Base-by-base conservation (phyloP, 1,140 invertebrate species). In the Belonocnema kinseyi region DNA sequence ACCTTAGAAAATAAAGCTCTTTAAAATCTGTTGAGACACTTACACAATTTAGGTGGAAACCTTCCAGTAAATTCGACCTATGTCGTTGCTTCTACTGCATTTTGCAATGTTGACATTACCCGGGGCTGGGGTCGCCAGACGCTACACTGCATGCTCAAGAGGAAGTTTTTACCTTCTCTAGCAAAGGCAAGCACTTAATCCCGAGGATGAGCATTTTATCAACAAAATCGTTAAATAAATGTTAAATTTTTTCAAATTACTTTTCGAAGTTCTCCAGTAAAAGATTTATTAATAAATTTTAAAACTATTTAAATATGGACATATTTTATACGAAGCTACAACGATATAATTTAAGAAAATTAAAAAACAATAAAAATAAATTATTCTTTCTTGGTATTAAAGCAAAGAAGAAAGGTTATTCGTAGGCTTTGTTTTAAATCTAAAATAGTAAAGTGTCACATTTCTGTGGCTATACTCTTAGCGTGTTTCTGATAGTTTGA, bases 71-170 rank as follows among this genome's bases (percentile, higher is more conserved):
- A 53, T 50, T 52, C 52, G 72, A 53, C 50, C 52, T 53, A 73
- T 53, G 72, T 73, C 72, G 72, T 53, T 73, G 50, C 50, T 21
- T 53, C 50, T 73, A 73, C 50, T 73, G 72, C 50, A 73, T 52
- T 73, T 73, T 73, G 72, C 72, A 52, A 73, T 73, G 72, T 73
- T 73, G 72, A 73, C 50, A 52, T 53, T 52, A 26, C 72, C 52
- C 19, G 14, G 11, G 53, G 72, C 46, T 26, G 52, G 50, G 52
- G 72, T 53, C 50, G 17, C 72, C 50, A 51, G 50, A 72, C 71
- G 71, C 46, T 72, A 72, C 71, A 72, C 16, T 19, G 19, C 16
- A n/a, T n/a, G 54, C 54, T 61, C 26, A 26, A 16, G 19, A 21
- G 11, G 16, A n/a, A 73, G 51, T 73, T 73, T 46, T 73, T 73